Percentiles rank a stretch among this genome's conserved stretches.
Evolutionary conservation across 2,113 vertebrate genomes (phyloP).

Genomic region (Cyphomyrus discorhynchus): DNA sequence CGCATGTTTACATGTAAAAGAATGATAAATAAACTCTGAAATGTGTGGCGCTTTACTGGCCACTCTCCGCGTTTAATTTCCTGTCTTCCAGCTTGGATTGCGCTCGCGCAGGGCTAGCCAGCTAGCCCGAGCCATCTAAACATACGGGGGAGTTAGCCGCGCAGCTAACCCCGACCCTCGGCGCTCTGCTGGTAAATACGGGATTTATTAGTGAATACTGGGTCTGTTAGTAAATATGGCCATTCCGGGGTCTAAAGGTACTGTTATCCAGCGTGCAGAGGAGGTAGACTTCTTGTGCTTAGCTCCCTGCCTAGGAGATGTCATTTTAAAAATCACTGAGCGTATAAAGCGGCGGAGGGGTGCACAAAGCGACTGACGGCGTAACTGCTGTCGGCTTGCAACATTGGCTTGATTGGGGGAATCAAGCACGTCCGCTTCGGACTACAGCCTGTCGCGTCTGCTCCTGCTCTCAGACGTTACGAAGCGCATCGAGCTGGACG

Average conservation of each 20-base stretch:
- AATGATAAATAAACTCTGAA: background rate
- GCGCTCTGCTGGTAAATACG: background rate
- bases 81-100: background rate
- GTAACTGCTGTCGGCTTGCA: background rate
- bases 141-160: background rate
- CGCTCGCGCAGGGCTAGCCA: background rate
- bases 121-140: background rate
- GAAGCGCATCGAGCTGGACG: background rate
- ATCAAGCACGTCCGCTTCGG: background rate
- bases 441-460: background rate
- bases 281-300: background rate
- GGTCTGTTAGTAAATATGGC: background rate
- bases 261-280: background rate
- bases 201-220: background rate
- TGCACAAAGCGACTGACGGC: background rate
- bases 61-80: background rate
- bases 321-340: background rate
- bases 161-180: background rate
- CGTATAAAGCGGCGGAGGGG: background rate
- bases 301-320: background rate
- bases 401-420: background rate
- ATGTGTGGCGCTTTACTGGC: background rate
- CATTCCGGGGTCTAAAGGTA: background rate
- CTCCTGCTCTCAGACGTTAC: background rate
- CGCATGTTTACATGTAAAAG: background rate